Evolutionary conservation across 2,797 vertebrate genomes (phyloP).

Genomic region (Chaetophractus vellerosus): DNA sequence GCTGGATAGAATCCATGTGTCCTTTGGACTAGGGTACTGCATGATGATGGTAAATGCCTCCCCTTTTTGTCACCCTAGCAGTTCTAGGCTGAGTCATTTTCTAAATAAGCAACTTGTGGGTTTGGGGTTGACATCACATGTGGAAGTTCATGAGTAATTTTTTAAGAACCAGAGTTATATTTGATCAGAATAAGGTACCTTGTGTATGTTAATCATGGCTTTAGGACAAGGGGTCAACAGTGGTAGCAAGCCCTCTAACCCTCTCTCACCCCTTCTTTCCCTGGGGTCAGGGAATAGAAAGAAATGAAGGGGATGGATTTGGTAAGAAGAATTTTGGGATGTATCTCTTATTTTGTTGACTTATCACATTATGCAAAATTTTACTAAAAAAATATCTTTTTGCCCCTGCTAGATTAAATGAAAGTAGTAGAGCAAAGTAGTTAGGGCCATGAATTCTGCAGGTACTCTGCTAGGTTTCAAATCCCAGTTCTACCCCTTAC

Average conservation of each 20-base stretch:
- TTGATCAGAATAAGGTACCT: constrained; percentile 67
- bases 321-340: not conserved
- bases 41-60: constrained; percentile 70
- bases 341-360: constrained; percentile 16
- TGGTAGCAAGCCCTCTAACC: not conserved
- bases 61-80: constrained; percentile 70
- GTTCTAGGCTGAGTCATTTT: constrained; percentile 84
- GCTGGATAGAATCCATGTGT: constrained; percentile 38
- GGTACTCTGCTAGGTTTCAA: constrained; percentile 1
- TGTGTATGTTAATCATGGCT: constrained; percentile 76
- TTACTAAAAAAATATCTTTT: constrained; percentile 14
- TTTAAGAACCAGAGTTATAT: constrained; percentile 80
- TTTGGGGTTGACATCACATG: constrained; percentile 83
- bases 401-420: constrained; percentile 54
- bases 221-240: constrained; percentile 73
- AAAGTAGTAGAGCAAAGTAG: constrained; percentile 7
- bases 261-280: not conserved
- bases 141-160: constrained; percentile 83
- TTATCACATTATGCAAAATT: not conserved
- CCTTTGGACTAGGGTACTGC: constrained; percentile 55
- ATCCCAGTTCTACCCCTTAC: not conserved
- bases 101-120: constrained; percentile 80
- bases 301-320: not conserved
- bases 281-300: not conserved
- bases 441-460: not conserved